Percentiles rank a stretch among this genome's conserved stretches.
phyloP scores from a whole-genome alignment of 2,888 invertebrate species.

The Agrotis exclamationis region DNA sequence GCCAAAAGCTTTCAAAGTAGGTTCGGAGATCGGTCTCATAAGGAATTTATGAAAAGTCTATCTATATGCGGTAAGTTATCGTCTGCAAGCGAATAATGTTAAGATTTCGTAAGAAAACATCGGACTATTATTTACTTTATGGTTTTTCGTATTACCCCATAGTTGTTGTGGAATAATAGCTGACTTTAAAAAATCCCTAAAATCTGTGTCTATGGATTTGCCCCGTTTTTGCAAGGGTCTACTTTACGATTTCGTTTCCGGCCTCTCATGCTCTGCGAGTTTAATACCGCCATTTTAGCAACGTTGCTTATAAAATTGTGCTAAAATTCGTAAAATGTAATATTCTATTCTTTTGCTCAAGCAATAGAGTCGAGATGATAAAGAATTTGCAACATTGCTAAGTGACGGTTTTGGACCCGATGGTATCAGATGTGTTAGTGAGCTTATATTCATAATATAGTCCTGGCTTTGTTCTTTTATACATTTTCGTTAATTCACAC shows the following conservation, averaged over 20 bases:
- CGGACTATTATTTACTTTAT: neutral
- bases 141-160: neutral
- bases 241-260: too few species aligned
- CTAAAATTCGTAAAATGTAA: too few species aligned
- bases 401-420: too few species aligned
- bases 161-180: neutral
- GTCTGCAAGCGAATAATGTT: neutral
- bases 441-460: neutral
- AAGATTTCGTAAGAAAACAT: neutral
- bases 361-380: too few species aligned
- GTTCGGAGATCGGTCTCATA: neutral
- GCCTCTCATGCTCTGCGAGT: too few species aligned
- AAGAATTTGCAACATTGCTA: too few species aligned
- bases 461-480: neutral
- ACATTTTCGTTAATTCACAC: neutral
- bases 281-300: too few species aligned
- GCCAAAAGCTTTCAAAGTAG: too few species aligned
- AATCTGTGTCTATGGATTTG: neutral
- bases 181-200: neutral
- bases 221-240: neutral
- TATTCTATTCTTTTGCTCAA: too few species aligned
- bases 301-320: too few species aligned
- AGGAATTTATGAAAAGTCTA: neutral
- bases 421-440: neutral
- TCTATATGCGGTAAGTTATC: too few species aligned